These are phyloP conservation scores for Neuroterus valhalla DNA, from an alignment of 1,140 invertebrate species.

Conservation along the genomic window DNA sequence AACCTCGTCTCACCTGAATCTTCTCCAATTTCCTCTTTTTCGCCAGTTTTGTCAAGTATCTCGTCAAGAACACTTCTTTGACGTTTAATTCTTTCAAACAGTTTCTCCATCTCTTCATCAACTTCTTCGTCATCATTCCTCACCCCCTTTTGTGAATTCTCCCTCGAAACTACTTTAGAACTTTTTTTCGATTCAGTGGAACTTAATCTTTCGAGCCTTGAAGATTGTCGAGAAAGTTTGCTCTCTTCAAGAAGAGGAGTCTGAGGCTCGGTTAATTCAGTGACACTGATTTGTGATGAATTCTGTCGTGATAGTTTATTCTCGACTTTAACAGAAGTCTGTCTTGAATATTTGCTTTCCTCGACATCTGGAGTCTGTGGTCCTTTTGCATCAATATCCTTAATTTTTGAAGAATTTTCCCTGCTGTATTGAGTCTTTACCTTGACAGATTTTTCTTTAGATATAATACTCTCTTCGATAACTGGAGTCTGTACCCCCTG, in stretches of 20 bases:
- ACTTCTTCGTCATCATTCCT: slow-evolving; percentile 71
- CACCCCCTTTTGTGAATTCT: slow-evolving; percentile 58
- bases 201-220: slow-evolving; percentile 45
- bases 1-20: slow-evolving; percentile 67
- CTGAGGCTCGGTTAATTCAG: slow-evolving; percentile 55
- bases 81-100: slow-evolving; percentile 80
- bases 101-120: slow-evolving; percentile 78
- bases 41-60: slow-evolving; percentile 78
- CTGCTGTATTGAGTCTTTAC: slow-evolving; percentile 36
- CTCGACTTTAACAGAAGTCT: slow-evolving; percentile 53
- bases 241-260: slow-evolving; percentile 45
- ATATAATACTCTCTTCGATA: slow-evolving; percentile 30
- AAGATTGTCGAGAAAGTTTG: slow-evolving; percentile 48
- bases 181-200: slow-evolving; percentile 42
- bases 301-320: slow-evolving; percentile 50
- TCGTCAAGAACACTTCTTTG: slow-evolving; percentile 83
- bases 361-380: slow-evolving; percentile 24
- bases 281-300: slow-evolving; percentile 43
- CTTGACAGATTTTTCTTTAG: neutral
- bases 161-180: slow-evolving; percentile 46
- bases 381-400: slow-evolving; percentile 32
- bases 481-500: neutral
- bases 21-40: slow-evolving; percentile 64
- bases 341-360: slow-evolving; percentile 45
- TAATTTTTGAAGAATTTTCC: slow-evolving; percentile 35